Conservation (phyloP, 1,140 invertebrate species). For the Drosophila lini region DNA sequence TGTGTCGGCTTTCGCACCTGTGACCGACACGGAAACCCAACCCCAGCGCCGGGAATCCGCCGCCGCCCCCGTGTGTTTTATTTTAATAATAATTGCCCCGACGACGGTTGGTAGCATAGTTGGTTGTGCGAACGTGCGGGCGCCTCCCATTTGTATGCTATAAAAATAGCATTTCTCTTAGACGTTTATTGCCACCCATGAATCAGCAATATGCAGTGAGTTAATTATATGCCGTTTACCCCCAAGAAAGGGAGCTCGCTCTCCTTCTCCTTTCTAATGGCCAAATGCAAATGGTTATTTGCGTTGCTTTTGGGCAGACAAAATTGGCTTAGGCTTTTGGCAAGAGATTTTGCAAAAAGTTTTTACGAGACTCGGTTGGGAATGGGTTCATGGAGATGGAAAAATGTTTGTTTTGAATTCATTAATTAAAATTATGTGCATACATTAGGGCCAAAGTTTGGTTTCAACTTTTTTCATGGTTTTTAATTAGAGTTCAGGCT, state of each 20-base stretch:
- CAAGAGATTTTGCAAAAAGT: constrained; percentile 26
- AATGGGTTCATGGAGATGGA: background rate
- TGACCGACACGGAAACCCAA: constrained; percentile 35
- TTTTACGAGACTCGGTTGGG: constrained; percentile 1
- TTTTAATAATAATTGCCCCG: constrained; percentile 61
- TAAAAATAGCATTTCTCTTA: constrained; percentile 58
- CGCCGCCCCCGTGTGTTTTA: constrained; percentile 38
- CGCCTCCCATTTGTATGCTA: constrained; percentile 66
- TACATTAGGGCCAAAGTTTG: constrained; percentile 6
- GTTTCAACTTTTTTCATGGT: constrained; percentile 1
- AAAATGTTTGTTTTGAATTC: constrained; percentile 19
- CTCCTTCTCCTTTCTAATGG: background rate
- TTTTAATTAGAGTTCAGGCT: constrained; percentile 4
- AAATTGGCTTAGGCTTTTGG: constrained; percentile 4
- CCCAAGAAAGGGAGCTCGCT: constrained; percentile 1
- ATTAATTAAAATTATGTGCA: constrained; percentile 16
- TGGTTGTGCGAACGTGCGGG: constrained; percentile 10
- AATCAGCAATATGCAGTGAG: constrained; percentile 49
- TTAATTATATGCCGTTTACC: constrained; percentile 37
- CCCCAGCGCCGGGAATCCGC: background rate
- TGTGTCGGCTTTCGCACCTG: constrained; percentile 57
- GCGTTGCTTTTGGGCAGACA: background rate
- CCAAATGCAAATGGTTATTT: constrained; percentile 31
- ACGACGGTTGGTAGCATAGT: constrained; percentile 27
- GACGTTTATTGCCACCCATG: constrained; percentile 33